Evolutionary conservation across 2,797 vertebrate species (phyloP).

Genomic region (Crypturellus tataupa): DNA sequence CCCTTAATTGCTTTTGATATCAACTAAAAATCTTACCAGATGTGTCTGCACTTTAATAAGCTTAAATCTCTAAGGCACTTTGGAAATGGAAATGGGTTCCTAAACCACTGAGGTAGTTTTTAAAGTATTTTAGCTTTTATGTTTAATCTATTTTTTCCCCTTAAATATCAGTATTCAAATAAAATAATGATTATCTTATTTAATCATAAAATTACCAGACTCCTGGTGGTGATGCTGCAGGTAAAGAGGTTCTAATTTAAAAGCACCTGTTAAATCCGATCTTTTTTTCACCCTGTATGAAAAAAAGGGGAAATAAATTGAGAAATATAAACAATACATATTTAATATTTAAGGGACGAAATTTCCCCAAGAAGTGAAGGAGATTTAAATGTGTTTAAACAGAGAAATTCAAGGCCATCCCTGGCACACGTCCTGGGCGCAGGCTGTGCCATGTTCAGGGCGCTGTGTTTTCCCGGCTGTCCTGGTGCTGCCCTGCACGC

Average conservation of each 20-base stretch:
- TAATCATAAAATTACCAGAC: constrained; percentile 85
- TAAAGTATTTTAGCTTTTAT: not conserved
- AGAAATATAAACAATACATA: not conserved
- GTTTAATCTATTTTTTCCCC: not conserved
- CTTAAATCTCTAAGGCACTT: not conserved
- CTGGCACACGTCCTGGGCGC: constrained; percentile 46
- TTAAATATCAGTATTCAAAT: not conserved
- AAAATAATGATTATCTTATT: not conserved
- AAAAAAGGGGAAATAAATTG: not conserved
- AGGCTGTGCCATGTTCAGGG: constrained; percentile 61
- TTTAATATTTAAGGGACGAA: not conserved
- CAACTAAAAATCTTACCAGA: constrained; percentile 4
- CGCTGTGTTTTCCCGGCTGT: constrained; percentile 46
- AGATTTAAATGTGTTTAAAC: not conserved
- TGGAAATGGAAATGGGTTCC: constrained; percentile 21
- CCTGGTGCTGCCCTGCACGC: constrained; percentile 48
- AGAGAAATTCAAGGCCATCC: not conserved
- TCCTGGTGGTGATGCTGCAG: constrained; percentile 93
- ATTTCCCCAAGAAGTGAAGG: constrained; percentile 20
- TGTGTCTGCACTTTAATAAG: not conserved
- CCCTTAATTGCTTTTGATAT: not conserved
- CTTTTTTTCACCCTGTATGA: constrained; percentile 91
- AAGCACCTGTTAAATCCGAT: constrained; percentile 89
- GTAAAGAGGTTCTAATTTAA: constrained; percentile 95
- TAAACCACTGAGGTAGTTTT: not conserved